These are phyloP conservation scores for Poecilus cupreus DNA, from an alignment of 2,888 invertebrate species.

Conservation along the genomic window DNA sequence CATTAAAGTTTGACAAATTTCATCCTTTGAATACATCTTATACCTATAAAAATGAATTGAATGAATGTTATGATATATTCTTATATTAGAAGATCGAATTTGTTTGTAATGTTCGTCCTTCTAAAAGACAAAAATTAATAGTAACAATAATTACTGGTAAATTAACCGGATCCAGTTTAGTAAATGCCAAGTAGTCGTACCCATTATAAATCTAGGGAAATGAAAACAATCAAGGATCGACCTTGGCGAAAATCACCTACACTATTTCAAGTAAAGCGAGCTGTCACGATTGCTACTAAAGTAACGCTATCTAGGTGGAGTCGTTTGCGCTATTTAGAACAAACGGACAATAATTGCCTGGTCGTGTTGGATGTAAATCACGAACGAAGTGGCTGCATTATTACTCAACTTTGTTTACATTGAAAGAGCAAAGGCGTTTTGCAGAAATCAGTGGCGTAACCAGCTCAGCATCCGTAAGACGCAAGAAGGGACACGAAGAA, in stretches of 20 bases:
- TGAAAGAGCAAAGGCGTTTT: too few relatives aligned
- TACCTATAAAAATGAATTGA: too few relatives aligned
- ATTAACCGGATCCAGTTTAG: slow-evolving; percentile 6
- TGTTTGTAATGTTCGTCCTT: not conserved
- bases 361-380: not conserved
- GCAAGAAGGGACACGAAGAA: too few relatives aligned
- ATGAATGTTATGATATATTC: too few relatives aligned
- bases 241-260: slow-evolving; percentile 24
- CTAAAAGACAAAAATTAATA: slow-evolving; percentile 3
- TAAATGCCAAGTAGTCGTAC: slow-evolving; percentile 9
- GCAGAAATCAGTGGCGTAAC: too few relatives aligned
- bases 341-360: not conserved
- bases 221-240: not conserved
- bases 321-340: not conserved
- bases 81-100: slow-evolving; percentile 4
- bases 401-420: slow-evolving; percentile 14
- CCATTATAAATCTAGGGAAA: not conserved
- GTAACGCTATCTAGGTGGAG: not conserved
- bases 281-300: not conserved
- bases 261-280: not conserved
- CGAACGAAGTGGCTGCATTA: not conserved
- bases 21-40: too few relatives aligned
- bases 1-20: too few relatives aligned
- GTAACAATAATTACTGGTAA: not conserved
- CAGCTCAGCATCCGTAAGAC: too few relatives aligned